Evolutionary conservation across 2,113 vertebrate species (phyloP), one percentile per base, ranked within the genome.

Genomic region (Solea senegalensis): DNA sequence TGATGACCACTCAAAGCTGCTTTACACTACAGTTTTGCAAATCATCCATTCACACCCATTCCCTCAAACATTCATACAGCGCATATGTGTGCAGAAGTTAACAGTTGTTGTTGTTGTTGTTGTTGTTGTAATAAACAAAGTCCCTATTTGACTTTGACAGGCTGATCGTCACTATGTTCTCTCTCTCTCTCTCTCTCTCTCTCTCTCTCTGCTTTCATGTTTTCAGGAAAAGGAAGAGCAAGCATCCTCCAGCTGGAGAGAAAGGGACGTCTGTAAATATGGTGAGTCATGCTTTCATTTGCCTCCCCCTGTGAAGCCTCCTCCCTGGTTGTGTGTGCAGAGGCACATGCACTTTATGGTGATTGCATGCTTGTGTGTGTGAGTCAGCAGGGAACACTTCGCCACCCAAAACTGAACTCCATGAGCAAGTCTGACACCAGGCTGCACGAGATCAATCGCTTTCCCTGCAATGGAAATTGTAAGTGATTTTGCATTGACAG

Each of bases 401-500:
- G 90, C n/a, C 88, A 93, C 68, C 92, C 92, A 1, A 94, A 94
- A 74, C 86, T 94, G 58, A 93, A 91, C 80, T 91, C 94, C 76
- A 92, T 94, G 91, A 94, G 94, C 84, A 94, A 94, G 86, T 94
- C 94, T 46, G 94, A 94, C 90, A 94, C 93, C 76, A 86, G 92
- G 72, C 88, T 94, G 69, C 91, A 94, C 21, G 93, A 94, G 85
- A 90, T 94, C 87, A 92, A 92, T 81, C 91, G 91, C 69, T 86
- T 92, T 73, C 82, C 92, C 75, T 93, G 90, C 87, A 93, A 92
- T 55, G 89, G 91, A 72, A 93, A 92, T 66, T 90, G 93, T 94
- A 87, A 92, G 92, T 90, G 74, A 61, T 58, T 52, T 48, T 21
- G 21, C 21, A 21, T 55, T 72, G 76, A 74, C 52, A 40, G 55